phyloP scores from a whole-genome alignment of 1,140 invertebrate species.

The silkworm (Bombyx mori) region DNA sequence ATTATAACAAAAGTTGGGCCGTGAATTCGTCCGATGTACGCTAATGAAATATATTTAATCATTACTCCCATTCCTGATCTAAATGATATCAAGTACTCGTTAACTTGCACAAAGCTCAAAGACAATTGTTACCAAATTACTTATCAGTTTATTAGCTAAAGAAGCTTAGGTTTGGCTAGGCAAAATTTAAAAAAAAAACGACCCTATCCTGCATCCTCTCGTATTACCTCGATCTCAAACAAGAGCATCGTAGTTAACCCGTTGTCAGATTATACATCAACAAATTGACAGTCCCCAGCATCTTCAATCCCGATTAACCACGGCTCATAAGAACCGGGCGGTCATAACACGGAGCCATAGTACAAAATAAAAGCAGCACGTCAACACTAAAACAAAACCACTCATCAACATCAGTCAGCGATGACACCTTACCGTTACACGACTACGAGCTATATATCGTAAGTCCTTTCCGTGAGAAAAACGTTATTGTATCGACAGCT shows the following conservation, averaged over 20 bases:
- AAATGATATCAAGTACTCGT: no score
- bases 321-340: constrained; percentile 43
- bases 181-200: no score
- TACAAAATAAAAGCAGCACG: constrained; percentile 40
- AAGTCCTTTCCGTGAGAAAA: constrained; percentile 46
- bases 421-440: constrained; percentile 31
- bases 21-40: no score
- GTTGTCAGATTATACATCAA: constrained; percentile 36
- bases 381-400: constrained; percentile 46
- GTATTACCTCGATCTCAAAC: no score
- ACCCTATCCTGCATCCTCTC: no score
- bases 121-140: no score
- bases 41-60: no score
- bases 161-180: no score
- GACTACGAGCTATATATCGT: constrained; percentile 24
- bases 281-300: constrained; percentile 36
- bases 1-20: no score
- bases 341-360: constrained; percentile 46
- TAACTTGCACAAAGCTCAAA: no score
- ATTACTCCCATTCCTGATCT: no score
- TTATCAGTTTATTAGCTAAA: no score
- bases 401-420: constrained; percentile 43
- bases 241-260: neutral
- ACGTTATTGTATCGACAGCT: constrained; percentile 28
- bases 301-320: constrained; percentile 34